Base-by-base conservation (phyloP, 2,113 vertebrate species). In the Bettongia penicillata region DNA sequence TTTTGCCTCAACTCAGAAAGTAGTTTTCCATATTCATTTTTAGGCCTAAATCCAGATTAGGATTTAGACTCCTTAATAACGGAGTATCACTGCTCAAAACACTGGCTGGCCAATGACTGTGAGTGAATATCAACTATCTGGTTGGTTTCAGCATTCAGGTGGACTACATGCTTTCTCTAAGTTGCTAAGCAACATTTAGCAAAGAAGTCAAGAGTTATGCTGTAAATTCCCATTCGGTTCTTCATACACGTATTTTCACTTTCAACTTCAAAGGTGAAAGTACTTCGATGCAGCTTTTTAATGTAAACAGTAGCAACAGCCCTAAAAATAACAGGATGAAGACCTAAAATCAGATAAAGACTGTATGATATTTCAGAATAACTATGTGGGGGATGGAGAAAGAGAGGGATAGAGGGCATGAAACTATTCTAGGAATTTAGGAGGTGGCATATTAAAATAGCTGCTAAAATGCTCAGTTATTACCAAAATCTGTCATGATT, bases 201-300 rank as follows among this genome's bases (percentile, higher is more conserved):
- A 52, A 16, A 90, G 57, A 96, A 43, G 26, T 77, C 2, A 19
- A 51, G 14, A 93, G 5, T 96, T 96, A 48, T 43, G 51, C 24
- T 96, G 55, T 9, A 84, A 84, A 14, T 9, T 98, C 96, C 57
- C 94, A 14, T 90, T 97, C 14, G 19, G 0, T 53, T 97, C 19
- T 95, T 97, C 95, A 96, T 94, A 77, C 37, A 89, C 5, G 8
- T 28, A 51, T 1, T 95, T 97, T 57, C 23, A 91, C 96, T 97
- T 95, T 96, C 47, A 98, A 96, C 10, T 95, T 96, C 16, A 93
- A 97, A 97, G 2, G 0, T 14, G 48, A 95, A 96, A 84, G 37
- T 89, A 68, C 10, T 90, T 48, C 95, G 37, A 94, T 96, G 95
- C 50, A 89, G 19, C 2, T 16, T 91, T 37, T 92, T 53, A 90